Base-by-base conservation (phyloP, 2,797 vertebrate genomes). In the Rhinella marina region DNA sequence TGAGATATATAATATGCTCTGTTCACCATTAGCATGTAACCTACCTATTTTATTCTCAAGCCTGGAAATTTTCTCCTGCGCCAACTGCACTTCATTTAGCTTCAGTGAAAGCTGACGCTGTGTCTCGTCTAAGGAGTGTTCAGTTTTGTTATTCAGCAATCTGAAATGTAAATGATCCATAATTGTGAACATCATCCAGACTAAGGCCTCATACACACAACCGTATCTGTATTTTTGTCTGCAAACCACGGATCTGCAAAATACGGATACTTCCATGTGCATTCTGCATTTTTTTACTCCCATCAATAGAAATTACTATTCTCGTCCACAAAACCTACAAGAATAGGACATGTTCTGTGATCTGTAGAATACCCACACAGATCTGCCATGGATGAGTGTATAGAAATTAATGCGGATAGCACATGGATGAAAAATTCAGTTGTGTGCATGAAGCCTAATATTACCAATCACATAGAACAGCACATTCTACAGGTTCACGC, bases 1-100 rank as follows among this genome's bases (percentile, higher is more conserved):
- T 10, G 9, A 73, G 32, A 10, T 23, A 10, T 48, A 3, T 48
- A 21, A 3, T 6, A 0, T 8, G 12, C 25, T 16, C 13, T 27
- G 29, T 5, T 29, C 12, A 16, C 12, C 29, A 10, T 54, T 52
- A 27, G 12, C 19, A n/a, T 64, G 5, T 48, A 79, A 79, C 92
- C 94, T 90, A 97, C 95, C 95, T 81, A 90, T 93, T 92, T 94
- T 96, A 91, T 94, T 93, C 87, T 95, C 92, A 90, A 96, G 93
- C 90, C 92, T 92, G 86, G 91, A 91, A 84, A 95, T 94, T 94
- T 92, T 96, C 88, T 95, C 94, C 86, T 96, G 95, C 59, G 90
- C 87, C 88, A 93, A 92, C 77, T 96, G 95, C 64, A 96, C 91
- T 87, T 97, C 94, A 86, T 91, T 91, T 61, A 93, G 94, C 93